Base-by-base conservation (phyloP, 64 coral and sea anemone species). In the Astreopora myriophthalma region DNA sequence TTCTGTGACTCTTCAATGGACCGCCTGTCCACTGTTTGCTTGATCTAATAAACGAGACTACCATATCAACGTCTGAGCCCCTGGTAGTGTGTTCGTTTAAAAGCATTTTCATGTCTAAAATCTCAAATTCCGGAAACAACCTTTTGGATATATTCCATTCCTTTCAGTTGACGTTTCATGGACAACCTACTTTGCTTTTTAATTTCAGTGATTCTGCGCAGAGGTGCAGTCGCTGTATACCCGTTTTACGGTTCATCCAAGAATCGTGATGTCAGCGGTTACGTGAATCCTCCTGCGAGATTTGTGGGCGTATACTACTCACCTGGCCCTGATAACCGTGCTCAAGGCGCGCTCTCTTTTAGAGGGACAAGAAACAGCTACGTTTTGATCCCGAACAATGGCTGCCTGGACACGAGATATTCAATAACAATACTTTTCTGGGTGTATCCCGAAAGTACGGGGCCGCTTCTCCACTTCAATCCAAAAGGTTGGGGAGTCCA, bases 301-400 rank as follows among this genome's bases (percentile, higher is more conserved):
- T 92, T 92, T 23, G 32, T 20, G 19, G 80, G 80, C n/a, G 79
- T 85, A 20, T 71, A 57, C 28, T 92, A 74, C 40, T 57, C 49
- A 10, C 39, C 38, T 66, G 89, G 89, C 17, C 89, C 89, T 34
- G 89, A 92, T 46, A 40, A 48, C 6, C 48, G 85, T 85, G 67
- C 89, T 5, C 17, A 28, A 49, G 79, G 89, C 27, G 67, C 89
- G 10, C 46, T 92, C 2, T 85, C 69, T 31, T 92, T 92, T 23
- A 92, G 69, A 11, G 89, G 89, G 39, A 75, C 8, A 65, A n/a
- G 89, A 63, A 85, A 73, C 16, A 93, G 95, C 48, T 96, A 73
- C 34, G 91, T 96, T 34, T 13, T 79, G 25, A 96, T 96, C 48
- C 74, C 73, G 17, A 95, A 92, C 48, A 86, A 92, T 69, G 92